A percentile compares a stretch with the other conserved stretches of the same genome.
These are phyloP conservation scores for Bufo gargarizans DNA, from an alignment of 2,113 vertebrate genomes.

Conservation along the genomic window DNA sequence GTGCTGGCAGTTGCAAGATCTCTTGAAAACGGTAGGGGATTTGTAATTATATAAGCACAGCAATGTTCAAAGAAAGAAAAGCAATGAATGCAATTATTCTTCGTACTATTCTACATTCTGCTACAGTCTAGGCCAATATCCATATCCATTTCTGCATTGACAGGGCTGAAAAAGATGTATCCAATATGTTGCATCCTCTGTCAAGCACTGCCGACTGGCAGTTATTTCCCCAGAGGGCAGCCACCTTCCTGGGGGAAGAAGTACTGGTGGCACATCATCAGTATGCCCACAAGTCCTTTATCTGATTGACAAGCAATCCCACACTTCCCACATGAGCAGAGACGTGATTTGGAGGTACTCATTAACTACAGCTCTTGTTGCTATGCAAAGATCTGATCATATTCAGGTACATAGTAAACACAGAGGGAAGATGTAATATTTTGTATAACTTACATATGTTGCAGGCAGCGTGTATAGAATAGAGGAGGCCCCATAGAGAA, in stretches of 20 bases:
- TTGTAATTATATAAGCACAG: not conserved
- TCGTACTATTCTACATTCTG: not conserved
- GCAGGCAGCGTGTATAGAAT: not conserved
- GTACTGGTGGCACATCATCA: not conserved
- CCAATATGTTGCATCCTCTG: not conserved
- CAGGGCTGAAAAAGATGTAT: not conserved
- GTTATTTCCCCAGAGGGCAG: not conserved
- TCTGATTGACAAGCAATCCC: not conserved
- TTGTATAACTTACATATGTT: not conserved
- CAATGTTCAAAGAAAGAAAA: not conserved
- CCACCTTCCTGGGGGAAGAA: not conserved
- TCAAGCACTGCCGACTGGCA: not conserved
- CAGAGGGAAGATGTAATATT: not conserved
- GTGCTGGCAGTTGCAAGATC: not conserved
- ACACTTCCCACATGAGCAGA: too few species aligned
- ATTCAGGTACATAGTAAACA: not conserved
- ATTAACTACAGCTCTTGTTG: not conserved
- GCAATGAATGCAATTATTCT: not conserved
- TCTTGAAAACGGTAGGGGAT: not conserved
- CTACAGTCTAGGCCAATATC: not conserved
- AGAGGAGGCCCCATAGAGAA: not conserved
- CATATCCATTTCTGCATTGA: not conserved
- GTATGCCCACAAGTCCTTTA: not conserved
- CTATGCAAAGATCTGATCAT: not conserved
- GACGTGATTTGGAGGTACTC: not conserved